Base-by-base conservation (phyloP, 2,888 invertebrate species). In the Pseudanteris insignis region DNA sequence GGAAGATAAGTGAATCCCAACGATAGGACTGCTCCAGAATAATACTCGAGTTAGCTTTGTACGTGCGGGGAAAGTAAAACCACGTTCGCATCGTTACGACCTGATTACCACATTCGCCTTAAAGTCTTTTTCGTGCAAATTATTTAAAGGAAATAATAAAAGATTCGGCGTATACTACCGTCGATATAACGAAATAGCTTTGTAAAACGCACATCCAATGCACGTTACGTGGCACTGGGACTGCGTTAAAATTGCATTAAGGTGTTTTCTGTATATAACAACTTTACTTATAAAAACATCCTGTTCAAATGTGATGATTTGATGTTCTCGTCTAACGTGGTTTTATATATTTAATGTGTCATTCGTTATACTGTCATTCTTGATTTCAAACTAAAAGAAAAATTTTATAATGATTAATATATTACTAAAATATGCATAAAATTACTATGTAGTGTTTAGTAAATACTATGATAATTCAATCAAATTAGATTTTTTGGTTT, bases 1-100 rank as follows among this genome's bases (percentile, higher is more conserved):
- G 34, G 29, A 53, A 68, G 70, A 71, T 69, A 70, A 74, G 71
- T 70, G 70, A 72, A 75, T 75, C 65, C 69, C 68, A 70, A 73
- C 72, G 72, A 75, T 73, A 70, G 67, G 65, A 58, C 65, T 61
- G 63, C 53, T 41, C 54, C 60, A 65, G 74, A 74, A 75, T 75
- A 76, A 75, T 73, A 71, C 67, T 43, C 40, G 66, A 66, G 70
- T 70, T 72, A 71, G 66, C 68, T 65, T 48, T 47, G 67, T 61
- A 71, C 71, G 70, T 70, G 72, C 65, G 54, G 65, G 40, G 69
- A 68, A 68, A 70, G 66, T 67, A 63, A 66, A 71, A 62, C 51
- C 24, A 21, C 48, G 32, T 38, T 48, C 43, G 47, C 53, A 53
- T 60, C 53, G 47, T 38, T 43, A 60, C 33, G 57, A 50, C 44